Base-by-base conservation (phyloP, 2,888 invertebrate species). In the Temnothorax unifasciatus region DNA sequence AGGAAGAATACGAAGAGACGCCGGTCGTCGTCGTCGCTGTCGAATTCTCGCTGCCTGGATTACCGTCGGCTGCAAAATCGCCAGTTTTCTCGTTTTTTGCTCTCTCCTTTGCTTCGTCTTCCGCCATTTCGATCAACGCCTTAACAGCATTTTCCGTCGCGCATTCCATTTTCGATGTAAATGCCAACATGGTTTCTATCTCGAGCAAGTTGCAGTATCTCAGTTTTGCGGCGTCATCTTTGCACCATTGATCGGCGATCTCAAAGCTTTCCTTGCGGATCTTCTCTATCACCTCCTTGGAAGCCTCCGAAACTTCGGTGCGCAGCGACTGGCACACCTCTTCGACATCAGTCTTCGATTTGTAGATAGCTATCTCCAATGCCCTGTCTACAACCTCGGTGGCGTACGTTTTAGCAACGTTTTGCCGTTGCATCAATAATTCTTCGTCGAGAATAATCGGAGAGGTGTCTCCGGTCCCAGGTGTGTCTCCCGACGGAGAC, bases 71-170 rank as follows among this genome's bases (percentile, higher is more conserved):
- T 9, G 86, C 74, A 3, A 77, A 83, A 0, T 82, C 85, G 3
- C 54, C 5, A 8, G 85, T 82, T 6, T 91, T 90, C 3, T 90
- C 91, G 9, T 73, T 83, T 34, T 92, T 92, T 15, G 82, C 79
- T 41, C 92, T 87, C 52, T 94, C 94, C 29, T 93, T 93, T 1
- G 93, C 94, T 69, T 95, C 95, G 5, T 95, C 95, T 69, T 95
- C 95, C 0, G 95, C 94, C 94, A 94, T 95, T 83, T 95, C 95
- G 9, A 95, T 93, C 1, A 95, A 76, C 1, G 95, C 95, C 68
- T 95, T 95, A 0, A 95, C 93, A 0, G 95, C 95, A 50, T 94
- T 94, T 11, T 95, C 95, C 3, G 95, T 95, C 0, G 94, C 95
- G 71, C 93, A 93, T 50, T 94, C 94, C 83, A 94, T 91, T 50